phyloP scores from a whole-genome alignment of 2,797 vertebrate species.

The Holocentrus rufus region DNA sequence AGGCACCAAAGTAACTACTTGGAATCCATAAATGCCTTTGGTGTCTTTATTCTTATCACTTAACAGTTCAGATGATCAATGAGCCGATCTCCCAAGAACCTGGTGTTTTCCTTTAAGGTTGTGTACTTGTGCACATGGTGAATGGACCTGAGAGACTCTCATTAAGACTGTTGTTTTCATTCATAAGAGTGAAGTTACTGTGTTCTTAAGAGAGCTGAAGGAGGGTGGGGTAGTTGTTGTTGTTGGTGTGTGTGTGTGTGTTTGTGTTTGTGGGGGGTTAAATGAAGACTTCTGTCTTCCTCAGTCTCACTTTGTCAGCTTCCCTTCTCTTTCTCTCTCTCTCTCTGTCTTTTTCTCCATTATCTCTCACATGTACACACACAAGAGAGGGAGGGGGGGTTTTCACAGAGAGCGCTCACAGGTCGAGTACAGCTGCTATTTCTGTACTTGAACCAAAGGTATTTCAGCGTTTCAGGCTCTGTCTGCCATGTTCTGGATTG shows the following conservation, averaged over 20 bases:
- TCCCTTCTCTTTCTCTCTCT: slow-evolving; percentile 12
- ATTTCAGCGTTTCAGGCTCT: slow-evolving; percentile 20
- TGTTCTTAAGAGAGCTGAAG: slow-evolving; percentile 18
- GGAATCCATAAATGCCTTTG: background rate
- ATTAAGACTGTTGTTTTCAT: slow-evolving; percentile 50
- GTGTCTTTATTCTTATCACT: slow-evolving; percentile 9
- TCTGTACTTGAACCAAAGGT: slow-evolving; percentile 25
- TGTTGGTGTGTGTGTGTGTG: too few species aligned
- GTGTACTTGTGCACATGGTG: slow-evolving; percentile 22
- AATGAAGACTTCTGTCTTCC: slow-evolving; percentile 40
- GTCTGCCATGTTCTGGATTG: slow-evolving; percentile 16
- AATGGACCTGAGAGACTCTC: slow-evolving; percentile 42
- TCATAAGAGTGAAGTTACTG: slow-evolving; percentile 45
- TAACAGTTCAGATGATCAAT: slow-evolving; percentile 5
- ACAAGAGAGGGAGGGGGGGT: slow-evolving; percentile 27
- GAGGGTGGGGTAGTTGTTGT: background rate
- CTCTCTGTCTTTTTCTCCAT: background rate
- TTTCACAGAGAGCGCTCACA: slow-evolving; percentile 26
- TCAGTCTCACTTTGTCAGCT: slow-evolving; percentile 26
- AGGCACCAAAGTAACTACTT: background rate
- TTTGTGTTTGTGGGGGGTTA: background rate
- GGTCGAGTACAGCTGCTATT: slow-evolving; percentile 32
- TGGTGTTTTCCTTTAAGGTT: slow-evolving; percentile 20
- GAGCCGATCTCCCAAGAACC: background rate
- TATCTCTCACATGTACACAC: slow-evolving; percentile 1